Evolutionary conservation across 1,140 invertebrate genomes (phyloP), one percentile per base, ranked within the genome.

Genomic region (Yoshiicerus persimilis): DNA sequence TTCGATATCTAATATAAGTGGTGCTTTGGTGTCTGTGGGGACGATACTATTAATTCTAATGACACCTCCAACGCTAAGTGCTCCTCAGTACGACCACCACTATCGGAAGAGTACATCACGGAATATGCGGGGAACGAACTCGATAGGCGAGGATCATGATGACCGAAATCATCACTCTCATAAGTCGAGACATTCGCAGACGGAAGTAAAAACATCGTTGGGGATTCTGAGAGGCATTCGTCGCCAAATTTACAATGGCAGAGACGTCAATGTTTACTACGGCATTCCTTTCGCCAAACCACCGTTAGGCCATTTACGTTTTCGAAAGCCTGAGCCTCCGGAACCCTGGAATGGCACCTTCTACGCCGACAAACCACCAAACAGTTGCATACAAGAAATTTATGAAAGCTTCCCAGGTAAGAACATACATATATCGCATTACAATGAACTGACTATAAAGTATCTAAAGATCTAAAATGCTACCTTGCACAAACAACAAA

Each of bases 251-350:
- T 92, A 96, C 88, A 84, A 47, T 25, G 96, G 96, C 9, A 95
- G 96, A 75, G 95, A 97, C 91, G 96, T 99, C 0, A 96, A 98
- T 92, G 96, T 96, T 11, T 99, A 97, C 92, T 96, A 95, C n/a
- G 97, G 97, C 4, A 97, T 99, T 89, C 98, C 98, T 0, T 99
- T 97, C 92, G 98, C 98, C 0, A 97, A 98, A 92, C 97, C 98
- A 0, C 98, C 98, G 0, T 62, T 93, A 13, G 97, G 97, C 3
- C 95, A 96, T 34, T 93, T 98, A 36, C 94, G 98, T 86, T 99
- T 99, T 92, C 94, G 96, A 23, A 96, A 96, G 90, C 97, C 98
- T 0, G 94, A 96, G 66, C 96, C 97, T 13, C 94, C 96, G 47
- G 96, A 97, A 88, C 95, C 95, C 0, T 99, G 98, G 98, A 94